These are phyloP conservation scores for Lithobates sylvaticus DNA, from an alignment of 2,797 vertebrate genomes.

Conservation along the genomic window DNA sequence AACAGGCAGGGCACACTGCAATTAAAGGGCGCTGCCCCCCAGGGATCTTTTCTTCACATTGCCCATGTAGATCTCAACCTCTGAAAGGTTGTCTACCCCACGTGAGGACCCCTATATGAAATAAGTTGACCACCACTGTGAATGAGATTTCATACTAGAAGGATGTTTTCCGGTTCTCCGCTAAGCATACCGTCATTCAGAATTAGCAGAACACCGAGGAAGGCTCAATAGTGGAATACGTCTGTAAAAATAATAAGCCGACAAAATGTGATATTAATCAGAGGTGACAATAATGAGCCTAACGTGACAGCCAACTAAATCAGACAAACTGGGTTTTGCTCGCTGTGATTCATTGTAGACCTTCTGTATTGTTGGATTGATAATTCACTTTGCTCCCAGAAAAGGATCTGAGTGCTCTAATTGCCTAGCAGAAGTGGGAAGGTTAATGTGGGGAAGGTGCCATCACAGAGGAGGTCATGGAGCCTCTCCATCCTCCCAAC, in stretches of 20 bases:
- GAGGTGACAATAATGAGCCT: conserved; percentile 5
- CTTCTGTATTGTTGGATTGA: not conserved
- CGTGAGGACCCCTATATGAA: no score
- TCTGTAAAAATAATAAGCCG: not conserved
- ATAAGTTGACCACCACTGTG: no score
- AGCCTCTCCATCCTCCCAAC: conserved; percentile 20
- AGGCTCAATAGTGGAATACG: not conserved
- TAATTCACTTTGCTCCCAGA: conserved; percentile 25
- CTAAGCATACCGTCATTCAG: not conserved
- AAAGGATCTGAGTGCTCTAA: not conserved
- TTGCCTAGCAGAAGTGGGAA: not conserved
- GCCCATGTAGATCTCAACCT: no score
- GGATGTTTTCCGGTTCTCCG: no score
- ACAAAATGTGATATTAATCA: conserved; percentile 10
- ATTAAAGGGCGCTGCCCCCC: no score
- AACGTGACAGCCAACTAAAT: not conserved
- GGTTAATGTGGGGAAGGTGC: not conserved
- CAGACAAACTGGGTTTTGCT: not conserved
- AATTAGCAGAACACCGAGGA: not conserved
- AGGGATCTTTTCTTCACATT: no score
- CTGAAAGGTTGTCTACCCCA: no score
- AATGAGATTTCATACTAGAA: no score
- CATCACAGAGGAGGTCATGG: conserved; percentile 12
- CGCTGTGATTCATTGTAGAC: conserved; percentile 7
- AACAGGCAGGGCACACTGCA: no score